A percentile compares a stretch with the other conserved stretches of the same genome.
phyloP scores from a whole-genome alignment of 1,140 invertebrate species.

The Ceratosolen solmsi region DNA sequence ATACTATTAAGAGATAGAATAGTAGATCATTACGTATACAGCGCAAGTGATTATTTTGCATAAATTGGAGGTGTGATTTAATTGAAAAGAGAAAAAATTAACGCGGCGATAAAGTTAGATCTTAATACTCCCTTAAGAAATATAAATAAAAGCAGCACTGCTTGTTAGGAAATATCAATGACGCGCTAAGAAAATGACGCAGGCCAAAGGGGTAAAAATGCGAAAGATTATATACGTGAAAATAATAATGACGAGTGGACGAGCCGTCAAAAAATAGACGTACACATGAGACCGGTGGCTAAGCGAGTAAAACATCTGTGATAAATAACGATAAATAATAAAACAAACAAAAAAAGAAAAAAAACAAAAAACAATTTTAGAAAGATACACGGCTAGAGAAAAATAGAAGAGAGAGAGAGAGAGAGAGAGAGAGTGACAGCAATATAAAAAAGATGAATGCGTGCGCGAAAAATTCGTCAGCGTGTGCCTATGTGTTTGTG shows the following conservation, averaged over 20 bases:
- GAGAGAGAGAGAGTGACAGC: slow-evolving; percentile 4
- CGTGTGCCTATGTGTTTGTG: slow-evolving; percentile 45
- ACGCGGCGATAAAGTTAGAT: too few relatives aligned
- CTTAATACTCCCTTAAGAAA: too few relatives aligned
- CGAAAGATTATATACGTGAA: slow-evolving; percentile 54
- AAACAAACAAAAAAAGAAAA: slow-evolving; percentile 35
- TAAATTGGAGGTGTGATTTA: too few relatives aligned
- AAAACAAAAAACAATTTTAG: slow-evolving; percentile 54
- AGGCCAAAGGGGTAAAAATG: slow-evolving; percentile 51
- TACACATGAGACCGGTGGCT: slow-evolving; percentile 53
- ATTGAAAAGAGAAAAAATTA: too few relatives aligned
- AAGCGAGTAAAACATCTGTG: slow-evolving; percentile 72
- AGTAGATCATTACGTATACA: too few relatives aligned
- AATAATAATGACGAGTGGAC: slow-evolving; percentile 37
- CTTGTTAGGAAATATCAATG: slow-evolving; percentile 47
- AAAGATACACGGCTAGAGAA: slow-evolving; percentile 60
- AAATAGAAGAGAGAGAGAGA: slow-evolving; percentile 53
- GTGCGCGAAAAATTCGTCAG: not conserved
- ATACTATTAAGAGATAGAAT: too few relatives aligned
- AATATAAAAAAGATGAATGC: slow-evolving; percentile 25
- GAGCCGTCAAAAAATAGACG: slow-evolving; percentile 40
- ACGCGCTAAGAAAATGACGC: slow-evolving; percentile 46
- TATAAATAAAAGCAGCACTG: slow-evolving; percentile 51
- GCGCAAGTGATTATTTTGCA: too few relatives aligned
- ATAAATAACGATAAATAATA: slow-evolving; percentile 61